Conservation (phyloP, 2,113 vertebrate species). For the Plectropomus leopardus region DNA sequence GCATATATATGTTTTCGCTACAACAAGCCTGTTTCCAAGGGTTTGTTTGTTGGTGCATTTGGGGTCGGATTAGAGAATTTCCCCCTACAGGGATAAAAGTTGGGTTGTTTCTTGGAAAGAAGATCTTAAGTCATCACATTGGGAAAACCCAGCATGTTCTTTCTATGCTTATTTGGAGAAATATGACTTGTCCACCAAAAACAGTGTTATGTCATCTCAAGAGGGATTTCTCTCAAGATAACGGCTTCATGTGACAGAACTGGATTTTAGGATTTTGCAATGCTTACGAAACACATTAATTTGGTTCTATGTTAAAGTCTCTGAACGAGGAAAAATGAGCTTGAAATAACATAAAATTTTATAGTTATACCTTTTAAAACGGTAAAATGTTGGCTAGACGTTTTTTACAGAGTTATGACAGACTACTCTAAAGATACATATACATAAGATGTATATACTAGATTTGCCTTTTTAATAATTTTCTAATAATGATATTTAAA, state of each 20-base stretch:
- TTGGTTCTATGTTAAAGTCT: background rate
- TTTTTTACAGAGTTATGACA: too few species aligned
- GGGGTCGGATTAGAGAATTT: background rate
- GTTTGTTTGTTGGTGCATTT: constrained; percentile 4
- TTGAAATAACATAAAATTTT: too few species aligned
- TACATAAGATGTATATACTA: too few species aligned
- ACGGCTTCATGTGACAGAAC: background rate
- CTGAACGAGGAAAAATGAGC: too few species aligned
- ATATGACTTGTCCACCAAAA: background rate
- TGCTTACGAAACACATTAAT: background rate
- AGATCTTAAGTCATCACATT: background rate
- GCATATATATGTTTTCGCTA: background rate
- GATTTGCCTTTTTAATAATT: too few species aligned
- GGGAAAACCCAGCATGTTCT: constrained; percentile 1
- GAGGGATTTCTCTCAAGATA: too few species aligned
- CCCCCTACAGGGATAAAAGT: background rate
- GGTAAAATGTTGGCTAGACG: too few species aligned
- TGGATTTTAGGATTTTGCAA: background rate
- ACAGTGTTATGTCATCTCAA: background rate
- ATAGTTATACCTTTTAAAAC: too few species aligned
- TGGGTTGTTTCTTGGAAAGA: constrained; percentile 1
- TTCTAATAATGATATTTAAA: too few species aligned
- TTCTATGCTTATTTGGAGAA: background rate
- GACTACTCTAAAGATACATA: too few species aligned
- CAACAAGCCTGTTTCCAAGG: background rate